phyloP scores from a whole-genome alignment of 2,888 invertebrate genomes.

The Drosophila histrio region DNA sequence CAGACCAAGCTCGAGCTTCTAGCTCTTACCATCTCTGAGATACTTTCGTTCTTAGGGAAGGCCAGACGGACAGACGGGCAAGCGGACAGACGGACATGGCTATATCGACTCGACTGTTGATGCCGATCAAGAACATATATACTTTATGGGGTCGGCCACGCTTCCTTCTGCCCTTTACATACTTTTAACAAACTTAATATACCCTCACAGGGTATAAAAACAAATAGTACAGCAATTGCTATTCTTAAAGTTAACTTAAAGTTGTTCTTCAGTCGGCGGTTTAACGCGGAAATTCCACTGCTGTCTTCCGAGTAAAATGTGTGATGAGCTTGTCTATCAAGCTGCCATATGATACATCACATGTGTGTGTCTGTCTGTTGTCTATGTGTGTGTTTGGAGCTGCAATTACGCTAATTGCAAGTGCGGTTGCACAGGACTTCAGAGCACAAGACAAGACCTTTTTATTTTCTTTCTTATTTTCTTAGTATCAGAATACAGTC shows the following conservation, averaged over 20 bases:
- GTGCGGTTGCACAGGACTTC: conserved; percentile 33
- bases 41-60: no score
- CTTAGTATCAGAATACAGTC: conserved; percentile 3
- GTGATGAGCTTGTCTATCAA: conserved; percentile 21
- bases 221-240: not conserved
- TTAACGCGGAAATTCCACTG: not conserved
- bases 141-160: no score
- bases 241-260: not conserved
- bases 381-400: conserved; percentile 2
- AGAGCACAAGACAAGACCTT: conserved; percentile 33
- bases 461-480: not conserved
- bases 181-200: no score
- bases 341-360: conserved; percentile 17
- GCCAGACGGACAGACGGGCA: no score
- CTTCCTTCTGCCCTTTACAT: no score
- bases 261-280: not conserved
- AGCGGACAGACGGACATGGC: no score
- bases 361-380: not conserved
- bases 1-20: no score
- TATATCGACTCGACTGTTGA: no score
- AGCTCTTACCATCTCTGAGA: no score
- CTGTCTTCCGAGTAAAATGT: not conserved
- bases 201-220: no score
- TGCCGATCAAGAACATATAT: no score
- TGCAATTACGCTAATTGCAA: conserved; percentile 71